Percentiles rank a stretch among this genome's conserved stretches.
These are phyloP conservation scores for Diachasma alloeum DNA, from an alignment of 1,140 invertebrate genomes.

Conservation along the genomic window DNA sequence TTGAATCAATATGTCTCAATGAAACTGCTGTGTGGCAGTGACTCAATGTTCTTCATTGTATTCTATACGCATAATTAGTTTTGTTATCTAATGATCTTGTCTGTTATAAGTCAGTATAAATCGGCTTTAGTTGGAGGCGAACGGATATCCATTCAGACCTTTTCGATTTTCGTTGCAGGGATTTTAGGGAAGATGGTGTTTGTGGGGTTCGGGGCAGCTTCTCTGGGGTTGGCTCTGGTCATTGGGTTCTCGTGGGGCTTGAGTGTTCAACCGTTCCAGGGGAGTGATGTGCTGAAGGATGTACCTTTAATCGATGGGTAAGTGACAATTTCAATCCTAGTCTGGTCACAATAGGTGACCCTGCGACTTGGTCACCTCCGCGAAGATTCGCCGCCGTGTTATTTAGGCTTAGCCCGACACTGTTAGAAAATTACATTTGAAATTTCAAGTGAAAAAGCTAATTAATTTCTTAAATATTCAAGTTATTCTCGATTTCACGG, in stretches of 20 bases:
- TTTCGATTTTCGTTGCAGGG: neutral
- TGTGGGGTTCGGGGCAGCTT: constrained; percentile 26
- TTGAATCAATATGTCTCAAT: neutral
- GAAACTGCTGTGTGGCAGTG: neutral
- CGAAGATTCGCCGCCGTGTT: too few relatives aligned
- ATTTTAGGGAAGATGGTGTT: constrained; percentile 36
- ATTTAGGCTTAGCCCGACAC: too few relatives aligned
- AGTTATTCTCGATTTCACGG: too few relatives aligned
- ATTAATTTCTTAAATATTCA: too few relatives aligned
- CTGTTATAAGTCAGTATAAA: neutral
- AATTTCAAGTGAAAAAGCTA: too few relatives aligned
- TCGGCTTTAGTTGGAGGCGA: neutral
- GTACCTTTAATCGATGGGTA: constrained; percentile 55
- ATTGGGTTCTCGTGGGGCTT: constrained; percentile 41
- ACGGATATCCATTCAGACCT: neutral
- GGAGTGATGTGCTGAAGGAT: constrained; percentile 45
- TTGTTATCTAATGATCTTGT: neutral
- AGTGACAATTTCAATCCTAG: neutral
- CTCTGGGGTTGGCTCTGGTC: constrained; percentile 28
- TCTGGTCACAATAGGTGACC: too few relatives aligned
- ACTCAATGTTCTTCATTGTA: neutral
- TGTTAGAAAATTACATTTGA: too few relatives aligned
- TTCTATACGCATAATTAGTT: neutral
- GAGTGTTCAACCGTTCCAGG: constrained; percentile 36
- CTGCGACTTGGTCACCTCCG: too few relatives aligned